A percentile compares a stretch with the other conserved stretches of the same genome.
Evolutionary conservation across 2,113 vertebrate genomes (phyloP).

Genomic region (Oceanites oceanicus): DNA sequence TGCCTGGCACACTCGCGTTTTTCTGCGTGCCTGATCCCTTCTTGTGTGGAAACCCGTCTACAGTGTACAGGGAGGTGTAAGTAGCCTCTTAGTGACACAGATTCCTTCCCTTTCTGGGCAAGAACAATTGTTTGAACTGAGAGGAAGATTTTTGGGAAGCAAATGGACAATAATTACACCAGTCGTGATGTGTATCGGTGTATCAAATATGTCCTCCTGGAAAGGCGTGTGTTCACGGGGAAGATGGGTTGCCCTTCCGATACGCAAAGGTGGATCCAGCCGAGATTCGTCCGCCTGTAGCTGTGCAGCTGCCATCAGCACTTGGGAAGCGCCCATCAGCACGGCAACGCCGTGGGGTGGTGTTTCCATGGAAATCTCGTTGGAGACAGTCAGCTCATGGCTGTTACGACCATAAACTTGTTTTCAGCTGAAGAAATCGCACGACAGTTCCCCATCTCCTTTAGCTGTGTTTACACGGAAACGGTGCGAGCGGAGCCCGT

Average conservation of each 20-base stretch:
- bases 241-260: neutral
- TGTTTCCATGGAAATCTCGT: constrained; percentile 89
- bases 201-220: neutral
- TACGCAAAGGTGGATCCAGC: neutral
- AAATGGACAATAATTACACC: neutral
- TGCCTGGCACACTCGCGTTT: neutral
- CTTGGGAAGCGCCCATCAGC: constrained; percentile 65
- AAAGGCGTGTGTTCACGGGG: neutral
- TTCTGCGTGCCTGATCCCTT: neutral
- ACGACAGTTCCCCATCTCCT: neutral
- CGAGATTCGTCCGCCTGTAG: neutral
- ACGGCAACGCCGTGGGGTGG: constrained; percentile 80
- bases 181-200: neutral
- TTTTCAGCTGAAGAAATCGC: neutral
- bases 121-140: neutral
- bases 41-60: neutral
- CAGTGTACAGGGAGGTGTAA: neutral
- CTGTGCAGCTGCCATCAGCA: constrained; percentile 3
- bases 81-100: neutral
- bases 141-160: neutral
- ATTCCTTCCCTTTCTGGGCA: neutral
- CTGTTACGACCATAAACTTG: constrained; percentile 75
- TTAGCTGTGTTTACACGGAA: neutral
- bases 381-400: constrained; percentile 86
- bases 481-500: neutral